Evolutionary conservation across 2,888 invertebrate genomes (phyloP).

Genomic region (Coelogynopora nodosa): DNA sequence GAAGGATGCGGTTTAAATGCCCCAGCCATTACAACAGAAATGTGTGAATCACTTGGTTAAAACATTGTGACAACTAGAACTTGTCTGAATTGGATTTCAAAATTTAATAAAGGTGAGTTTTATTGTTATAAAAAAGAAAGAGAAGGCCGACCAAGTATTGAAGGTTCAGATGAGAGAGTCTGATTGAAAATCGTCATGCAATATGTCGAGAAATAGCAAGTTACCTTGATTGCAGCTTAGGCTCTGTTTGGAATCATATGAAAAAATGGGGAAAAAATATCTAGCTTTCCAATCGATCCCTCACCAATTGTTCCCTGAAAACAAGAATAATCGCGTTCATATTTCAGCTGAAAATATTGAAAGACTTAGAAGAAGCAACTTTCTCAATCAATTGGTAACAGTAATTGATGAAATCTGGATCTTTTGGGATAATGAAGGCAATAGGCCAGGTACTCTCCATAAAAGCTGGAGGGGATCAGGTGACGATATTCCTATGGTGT

Average conservation of each 20-base stretch:
- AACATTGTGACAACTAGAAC: conserved; percentile 18
- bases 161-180: conserved; percentile 3
- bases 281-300: conserved; percentile 12
- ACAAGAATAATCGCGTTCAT: conserved; percentile 5
- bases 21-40: conserved; percentile 1
- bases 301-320: conserved; percentile 10
- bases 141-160: background rate
- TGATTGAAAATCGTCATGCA: conserved; percentile 25
- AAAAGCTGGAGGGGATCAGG: conserved; percentile 4
- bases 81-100: conserved; percentile 22
- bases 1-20: background rate
- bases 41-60: conserved; percentile 13
- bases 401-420: conserved; percentile 27
- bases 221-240: conserved; percentile 1
- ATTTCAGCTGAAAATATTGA: conserved; percentile 20
- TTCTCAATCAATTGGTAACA: conserved; percentile 3
- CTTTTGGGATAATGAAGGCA: conserved; percentile 9
- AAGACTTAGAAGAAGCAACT: conserved; percentile 22
- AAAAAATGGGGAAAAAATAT: background rate
- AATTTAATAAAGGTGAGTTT: conserved; percentile 22
- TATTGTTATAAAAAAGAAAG: background rate
- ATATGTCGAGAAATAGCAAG: background rate
- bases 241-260: background rate
- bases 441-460: background rate
- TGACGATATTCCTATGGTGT: conserved; percentile 7